Base-by-base conservation (phyloP, 2,113 vertebrate genomes). In the Pseudopodoces humilis region DNA sequence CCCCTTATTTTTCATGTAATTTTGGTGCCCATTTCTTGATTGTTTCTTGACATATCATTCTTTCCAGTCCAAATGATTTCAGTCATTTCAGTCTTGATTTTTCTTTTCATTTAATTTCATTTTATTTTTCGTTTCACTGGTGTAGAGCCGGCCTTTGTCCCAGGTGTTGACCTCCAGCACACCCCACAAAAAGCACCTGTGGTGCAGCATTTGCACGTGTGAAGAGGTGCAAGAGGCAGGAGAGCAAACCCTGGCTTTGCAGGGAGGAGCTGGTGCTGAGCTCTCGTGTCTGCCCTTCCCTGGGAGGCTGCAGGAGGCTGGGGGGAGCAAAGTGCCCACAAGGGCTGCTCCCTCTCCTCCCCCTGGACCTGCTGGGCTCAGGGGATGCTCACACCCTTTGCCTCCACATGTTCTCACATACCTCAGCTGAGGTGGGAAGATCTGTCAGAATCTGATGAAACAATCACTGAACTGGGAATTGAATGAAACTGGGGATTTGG, bases 401-500 rank as follows among this genome's bases (percentile, higher is more conserved):
- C n/a, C 64, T 55, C 43, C 31, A 1, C 1, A 0, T 10, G 11
- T 30, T n/a, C n/a, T n/a, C 41, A 5, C 8, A 2, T 3, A 1
- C 41, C 80, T 8, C n/a, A 69, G 75, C 30, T 49, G 68, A 50
- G 70, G 12, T 41, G 70, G 63, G 47, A 77, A 65, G 41, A 46
- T 52, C 50, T 46, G 52, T 27, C 6, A 13, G 52, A 71, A 53
- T 25, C 9, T 28, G 71, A 33, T 56, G 30, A 49, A 59, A 70
- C 89, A 70, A 14, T 92, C 85, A 24, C 0, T 71, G 70, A 50
- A 7, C 41, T 43, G 52, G 83, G 76, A 67, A 43, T 23, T 67
- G 43, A 50, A 59, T 67, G 50, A 46, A 1, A 22, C 1, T 49
- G 68, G 76, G 88, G 70, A 60, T 75, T 74, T 20, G 56, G 71